Evolutionary conservation across 1,140 invertebrate species (phyloP).

Genomic region (Drosophila athabasca): DNA sequence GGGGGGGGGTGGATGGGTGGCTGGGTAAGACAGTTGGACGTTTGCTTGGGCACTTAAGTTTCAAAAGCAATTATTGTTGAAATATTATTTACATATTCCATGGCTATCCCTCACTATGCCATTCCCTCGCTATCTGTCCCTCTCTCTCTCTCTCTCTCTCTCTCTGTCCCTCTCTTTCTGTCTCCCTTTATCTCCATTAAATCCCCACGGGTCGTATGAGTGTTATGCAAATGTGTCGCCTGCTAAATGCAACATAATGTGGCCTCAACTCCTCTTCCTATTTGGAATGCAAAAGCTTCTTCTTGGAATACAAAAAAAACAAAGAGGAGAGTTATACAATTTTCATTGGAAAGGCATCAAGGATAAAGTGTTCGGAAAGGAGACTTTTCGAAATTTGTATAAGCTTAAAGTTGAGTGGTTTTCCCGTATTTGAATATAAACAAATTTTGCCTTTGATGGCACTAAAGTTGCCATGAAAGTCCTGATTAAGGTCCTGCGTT

Average conservation of each 20-base stretch:
- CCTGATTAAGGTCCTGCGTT: no score
- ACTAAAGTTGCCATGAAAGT: no score
- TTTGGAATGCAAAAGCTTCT: slow-evolving; percentile 35
- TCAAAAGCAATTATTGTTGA: slow-evolving; percentile 75
- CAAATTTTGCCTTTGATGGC: no score
- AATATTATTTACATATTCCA: slow-evolving; percentile 73
- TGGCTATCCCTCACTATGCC: slow-evolving; percentile 3
- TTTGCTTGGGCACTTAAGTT: slow-evolving; percentile 50
- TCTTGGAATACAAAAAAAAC: slow-evolving; percentile 1
- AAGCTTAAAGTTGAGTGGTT: no score
- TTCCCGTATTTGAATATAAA: no score
- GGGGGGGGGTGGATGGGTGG: neutral
- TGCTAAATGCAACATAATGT: slow-evolving; percentile 67
- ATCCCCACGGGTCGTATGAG: slow-evolving; percentile 63
- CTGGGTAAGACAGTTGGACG: slow-evolving; percentile 31
- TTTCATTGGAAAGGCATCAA: slow-evolving; percentile 12
- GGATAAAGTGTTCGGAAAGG: neutral
- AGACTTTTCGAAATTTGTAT: no score
- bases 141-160: neutral
- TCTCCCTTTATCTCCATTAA: slow-evolving; percentile 5
- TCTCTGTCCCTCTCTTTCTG: neutral
- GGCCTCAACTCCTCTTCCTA: slow-evolving; percentile 33
- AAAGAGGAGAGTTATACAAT: slow-evolving; percentile 43
- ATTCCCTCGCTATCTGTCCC: neutral
- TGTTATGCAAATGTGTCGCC: slow-evolving; percentile 65